A percentile compares a stretch with the other conserved stretches of the same genome.
These are phyloP conservation scores for Brachionus koreanus DNA, from an alignment of 1,140 invertebrate genomes.

Conservation along the genomic window DNA sequence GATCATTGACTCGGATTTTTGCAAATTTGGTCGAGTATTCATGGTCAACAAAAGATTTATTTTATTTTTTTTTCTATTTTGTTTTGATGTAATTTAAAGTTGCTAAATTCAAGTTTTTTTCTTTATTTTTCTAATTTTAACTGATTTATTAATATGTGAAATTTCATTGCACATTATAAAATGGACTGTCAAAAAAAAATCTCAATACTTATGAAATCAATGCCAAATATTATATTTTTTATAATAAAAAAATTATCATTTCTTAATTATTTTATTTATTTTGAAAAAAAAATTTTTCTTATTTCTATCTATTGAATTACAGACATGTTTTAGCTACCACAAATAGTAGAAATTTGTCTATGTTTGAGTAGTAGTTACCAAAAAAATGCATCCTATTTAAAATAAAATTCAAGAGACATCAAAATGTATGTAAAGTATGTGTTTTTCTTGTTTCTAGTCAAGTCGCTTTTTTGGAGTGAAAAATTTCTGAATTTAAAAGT, in stretches of 20 bases:
- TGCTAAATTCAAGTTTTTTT: constrained; percentile 2
- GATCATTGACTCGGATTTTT: neutral
- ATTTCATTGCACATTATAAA: neutral
- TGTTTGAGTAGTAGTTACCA: too few species aligned
- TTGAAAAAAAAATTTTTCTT: too few species aligned
- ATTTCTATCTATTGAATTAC: too few species aligned
- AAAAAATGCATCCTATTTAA: too few species aligned
- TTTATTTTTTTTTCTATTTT: neutral
- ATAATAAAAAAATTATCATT: neutral
- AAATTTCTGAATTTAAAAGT: too few species aligned
- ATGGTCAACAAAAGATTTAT: neutral
- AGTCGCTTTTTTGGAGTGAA: too few species aligned
- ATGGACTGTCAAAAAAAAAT: neutral
- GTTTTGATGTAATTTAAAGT: constrained; percentile 9
- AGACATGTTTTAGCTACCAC: too few species aligned
- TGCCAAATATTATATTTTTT: constrained; percentile 7
- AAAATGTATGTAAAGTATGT: too few species aligned
- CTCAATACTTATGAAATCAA: constrained; percentile 1
- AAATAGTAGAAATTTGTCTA: too few species aligned
- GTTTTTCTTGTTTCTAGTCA: too few species aligned
- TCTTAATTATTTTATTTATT: neutral
- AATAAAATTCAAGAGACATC: too few species aligned
- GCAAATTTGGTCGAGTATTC: neutral
- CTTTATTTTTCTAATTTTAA: neutral
- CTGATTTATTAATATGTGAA: neutral